phyloP scores from a whole-genome alignment of 2,888 invertebrate species.

The Chesias legatella region DNA sequence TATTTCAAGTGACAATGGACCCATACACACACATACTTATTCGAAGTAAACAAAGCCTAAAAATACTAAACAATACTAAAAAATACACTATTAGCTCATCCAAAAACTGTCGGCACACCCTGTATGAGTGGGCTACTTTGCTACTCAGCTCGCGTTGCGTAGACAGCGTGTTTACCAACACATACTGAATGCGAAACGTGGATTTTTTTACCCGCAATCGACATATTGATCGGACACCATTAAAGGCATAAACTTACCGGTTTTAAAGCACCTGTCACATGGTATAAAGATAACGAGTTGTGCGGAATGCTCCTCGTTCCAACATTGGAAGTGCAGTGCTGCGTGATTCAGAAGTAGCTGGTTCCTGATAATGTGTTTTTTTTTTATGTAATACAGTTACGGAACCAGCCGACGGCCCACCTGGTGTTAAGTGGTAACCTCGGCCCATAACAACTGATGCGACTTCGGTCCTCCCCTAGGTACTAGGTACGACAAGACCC shows the following conservation, averaged over 20 bases:
- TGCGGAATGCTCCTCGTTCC: constrained; percentile 37
- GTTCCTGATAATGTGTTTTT: too few species aligned
- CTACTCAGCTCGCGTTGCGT: constrained; percentile 43
- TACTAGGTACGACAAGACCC: too few species aligned
- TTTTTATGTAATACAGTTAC: too few species aligned
- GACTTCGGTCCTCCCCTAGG: too few species aligned
- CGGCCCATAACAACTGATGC: too few species aligned
- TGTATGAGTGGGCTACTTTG: constrained; percentile 11
- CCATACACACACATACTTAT: too few species aligned
- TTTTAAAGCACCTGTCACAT: constrained; percentile 65
- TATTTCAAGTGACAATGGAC: too few species aligned
- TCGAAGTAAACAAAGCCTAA: too few species aligned
- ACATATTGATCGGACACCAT: constrained; percentile 56
- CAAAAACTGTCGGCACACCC: background rate
- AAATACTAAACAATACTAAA: too few species aligned
- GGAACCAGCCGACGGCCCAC: too few species aligned
- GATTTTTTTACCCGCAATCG: constrained; percentile 38
- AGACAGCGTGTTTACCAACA: constrained; percentile 53
- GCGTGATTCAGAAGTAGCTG: background rate
- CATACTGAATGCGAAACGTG: constrained; percentile 47
- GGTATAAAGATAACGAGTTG: constrained; percentile 47
- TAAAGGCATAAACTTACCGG: constrained; percentile 57
- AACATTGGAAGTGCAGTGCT: constrained; percentile 9
- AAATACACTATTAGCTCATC: too few species aligned
- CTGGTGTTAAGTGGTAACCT: too few species aligned